phyloP scores from a whole-genome alignment of 2,888 invertebrate genomes.

The Panopea generosa region DNA sequence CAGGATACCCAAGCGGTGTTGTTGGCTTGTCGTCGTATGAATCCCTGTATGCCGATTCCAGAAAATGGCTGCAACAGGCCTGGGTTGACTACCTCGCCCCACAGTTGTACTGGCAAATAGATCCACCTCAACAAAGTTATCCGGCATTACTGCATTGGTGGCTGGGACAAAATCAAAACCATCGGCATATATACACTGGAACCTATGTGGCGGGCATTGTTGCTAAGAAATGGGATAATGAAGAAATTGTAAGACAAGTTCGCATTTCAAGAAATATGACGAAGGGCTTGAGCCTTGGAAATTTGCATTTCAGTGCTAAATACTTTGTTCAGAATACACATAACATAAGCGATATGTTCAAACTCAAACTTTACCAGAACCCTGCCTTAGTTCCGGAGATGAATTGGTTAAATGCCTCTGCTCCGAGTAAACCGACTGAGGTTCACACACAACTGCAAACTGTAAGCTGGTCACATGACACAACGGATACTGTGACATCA shows the following conservation, averaged over 20 bases:
- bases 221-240: slow-evolving; percentile 69
- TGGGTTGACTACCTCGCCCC: slow-evolving; percentile 82
- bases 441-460: slow-evolving; percentile 41
- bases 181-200: slow-evolving; percentile 76
- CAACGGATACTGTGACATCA: slow-evolving; percentile 46
- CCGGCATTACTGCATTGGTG: slow-evolving; percentile 81
- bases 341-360: slow-evolving; percentile 67
- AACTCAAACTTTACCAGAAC: slow-evolving; percentile 60
- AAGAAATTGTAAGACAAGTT: slow-evolving; percentile 77
- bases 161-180: slow-evolving; percentile 72
- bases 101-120: slow-evolving; percentile 82
- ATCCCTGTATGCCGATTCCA: slow-evolving; percentile 78
- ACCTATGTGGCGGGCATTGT: slow-evolving; percentile 68
- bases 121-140: slow-evolving; percentile 80
- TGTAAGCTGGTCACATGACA: slow-evolving; percentile 63
- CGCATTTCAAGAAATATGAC: slow-evolving; percentile 62
- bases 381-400: slow-evolving; percentile 73
- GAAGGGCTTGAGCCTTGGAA: slow-evolving; percentile 68
- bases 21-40: slow-evolving; percentile 74
- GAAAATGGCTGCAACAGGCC: slow-evolving; percentile 78
- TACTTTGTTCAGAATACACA: slow-evolving; percentile 69
- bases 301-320: slow-evolving; percentile 77
- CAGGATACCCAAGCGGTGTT: slow-evolving; percentile 76
- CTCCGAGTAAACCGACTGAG: slow-evolving; percentile 53
- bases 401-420: slow-evolving; percentile 66